Evolutionary conservation across 2,888 invertebrate genomes (phyloP).

Genomic region (Arctia plantaginis): DNA sequence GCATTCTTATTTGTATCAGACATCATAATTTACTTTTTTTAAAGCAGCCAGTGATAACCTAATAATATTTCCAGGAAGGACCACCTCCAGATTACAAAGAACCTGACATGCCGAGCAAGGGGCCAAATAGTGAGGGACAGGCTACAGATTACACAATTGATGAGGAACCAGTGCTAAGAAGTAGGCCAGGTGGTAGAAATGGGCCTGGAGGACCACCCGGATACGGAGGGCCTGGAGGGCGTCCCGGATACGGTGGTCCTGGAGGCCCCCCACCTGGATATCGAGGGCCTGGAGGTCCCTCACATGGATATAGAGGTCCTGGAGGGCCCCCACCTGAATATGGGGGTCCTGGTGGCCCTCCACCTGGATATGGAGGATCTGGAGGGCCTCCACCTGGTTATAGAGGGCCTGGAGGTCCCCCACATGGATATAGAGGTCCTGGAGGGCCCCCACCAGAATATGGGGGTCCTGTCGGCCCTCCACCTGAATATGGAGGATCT

Average conservation of each 20-base stretch:
- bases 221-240: neutral
- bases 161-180: neutral
- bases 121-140: neutral
- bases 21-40: no score
- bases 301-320: no score
- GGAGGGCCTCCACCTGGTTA: neutral
- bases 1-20: no score
- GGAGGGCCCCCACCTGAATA: no score
- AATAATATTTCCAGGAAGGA: neutral
- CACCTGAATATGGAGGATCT: neutral
- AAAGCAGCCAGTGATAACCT: neutral
- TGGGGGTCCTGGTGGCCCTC: neutral
- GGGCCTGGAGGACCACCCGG: neutral
- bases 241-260: no score
- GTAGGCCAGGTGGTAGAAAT: neutral
- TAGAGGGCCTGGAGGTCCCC: no score
- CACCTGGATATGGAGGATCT: neutral
- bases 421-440: no score
- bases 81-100: neutral
- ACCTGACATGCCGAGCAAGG: neutral
- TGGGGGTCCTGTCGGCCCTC: neutral
- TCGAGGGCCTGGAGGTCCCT: neutral
- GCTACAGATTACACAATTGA: neutral
- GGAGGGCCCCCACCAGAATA: neutral
- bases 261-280: neutral